phyloP scores from a whole-genome alignment of 2,797 vertebrate genomes.

The Phalloptychus januarius region DNA sequence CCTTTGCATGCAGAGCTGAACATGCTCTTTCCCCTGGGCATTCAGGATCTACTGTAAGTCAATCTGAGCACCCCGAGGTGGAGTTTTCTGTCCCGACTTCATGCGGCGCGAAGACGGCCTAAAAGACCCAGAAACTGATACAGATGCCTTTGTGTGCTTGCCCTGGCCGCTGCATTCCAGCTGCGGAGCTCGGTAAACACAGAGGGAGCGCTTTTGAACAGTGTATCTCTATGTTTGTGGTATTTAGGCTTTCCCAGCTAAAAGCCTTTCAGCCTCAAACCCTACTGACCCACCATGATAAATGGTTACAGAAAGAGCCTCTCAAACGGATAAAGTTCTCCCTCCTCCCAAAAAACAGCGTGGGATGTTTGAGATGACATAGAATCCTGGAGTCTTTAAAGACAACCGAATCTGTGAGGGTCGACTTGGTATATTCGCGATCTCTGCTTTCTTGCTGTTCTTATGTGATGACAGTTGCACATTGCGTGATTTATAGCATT shows the following conservation, averaged over 20 bases:
- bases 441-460: constrained; percentile 33
- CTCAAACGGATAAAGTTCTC: constrained; percentile 12
- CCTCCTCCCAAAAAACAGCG: constrained; percentile 11
- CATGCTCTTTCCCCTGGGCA: constrained; percentile 15
- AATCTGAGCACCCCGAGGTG: constrained; percentile 34
- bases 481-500: constrained; percentile 37
- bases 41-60: constrained; percentile 36
- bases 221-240: constrained; percentile 43
- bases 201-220: constrained; percentile 39
- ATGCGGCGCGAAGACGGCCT: constrained; percentile 39
- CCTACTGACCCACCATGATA: constrained; percentile 39
- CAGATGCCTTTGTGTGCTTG: constrained; percentile 22
- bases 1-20: constrained; percentile 20
- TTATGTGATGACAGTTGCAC: constrained; percentile 14
- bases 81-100: constrained; percentile 49
- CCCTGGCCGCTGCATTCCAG: constrained; percentile 66
- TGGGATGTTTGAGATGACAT: constrained; percentile 24
- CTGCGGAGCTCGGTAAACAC: constrained; percentile 65
- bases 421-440: not conserved
- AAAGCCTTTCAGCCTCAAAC: constrained; percentile 41
- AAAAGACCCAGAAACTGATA: constrained; percentile 68
- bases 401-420: constrained; percentile 11
- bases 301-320: constrained; percentile 26
- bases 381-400: constrained; percentile 17
- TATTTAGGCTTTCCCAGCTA: constrained; percentile 57